Percentiles rank a stretch among this genome's conserved stretches.
Evolutionary conservation across 2,797 vertebrate species (phyloP).

Genomic region (Lepidocolaptes lacrymiger): DNA sequence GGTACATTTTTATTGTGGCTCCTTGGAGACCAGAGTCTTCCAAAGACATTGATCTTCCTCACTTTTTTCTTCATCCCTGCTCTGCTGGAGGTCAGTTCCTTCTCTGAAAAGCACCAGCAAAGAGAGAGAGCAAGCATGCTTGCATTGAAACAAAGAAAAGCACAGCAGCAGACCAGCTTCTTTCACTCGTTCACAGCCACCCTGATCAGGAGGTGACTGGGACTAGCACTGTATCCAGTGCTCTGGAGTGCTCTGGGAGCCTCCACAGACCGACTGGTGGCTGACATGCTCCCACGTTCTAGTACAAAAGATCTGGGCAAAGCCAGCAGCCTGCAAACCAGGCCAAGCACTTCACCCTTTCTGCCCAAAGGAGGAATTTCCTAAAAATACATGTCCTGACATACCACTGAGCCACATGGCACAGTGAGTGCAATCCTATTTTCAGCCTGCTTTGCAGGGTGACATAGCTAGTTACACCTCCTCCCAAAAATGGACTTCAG

Average conservation of each 20-base stretch:
- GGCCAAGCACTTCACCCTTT: slow-evolving; percentile 36
- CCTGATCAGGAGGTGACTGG: background rate
- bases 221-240: background rate
- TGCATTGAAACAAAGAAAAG: background rate
- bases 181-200: background rate
- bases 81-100: background rate
- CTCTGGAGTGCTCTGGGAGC: background rate
- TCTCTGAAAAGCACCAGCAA: background rate
- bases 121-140: background rate
- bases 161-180: background rate
- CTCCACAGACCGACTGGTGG: background rate
- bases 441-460: slow-evolving; percentile 54
- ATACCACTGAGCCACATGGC: slow-evolving; percentile 56
- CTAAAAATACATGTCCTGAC: slow-evolving; percentile 70
- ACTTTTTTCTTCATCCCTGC: background rate
- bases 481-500: slow-evolving; percentile 48
- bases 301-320: background rate
- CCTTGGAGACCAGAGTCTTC: background rate
- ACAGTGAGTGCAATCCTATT: slow-evolving; percentile 58
- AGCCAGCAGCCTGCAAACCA: slow-evolving; percentile 17
- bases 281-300: background rate
- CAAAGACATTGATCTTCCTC: background rate
- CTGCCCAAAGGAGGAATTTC: slow-evolving; percentile 67
- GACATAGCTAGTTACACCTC: slow-evolving; percentile 59
- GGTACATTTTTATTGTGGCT: background rate